A percentile compares a stretch with the other conserved stretches of the same genome.
Evolutionary conservation across 2,888 invertebrate species (phyloP).

Genomic region (Lathronympha strigana): DNA sequence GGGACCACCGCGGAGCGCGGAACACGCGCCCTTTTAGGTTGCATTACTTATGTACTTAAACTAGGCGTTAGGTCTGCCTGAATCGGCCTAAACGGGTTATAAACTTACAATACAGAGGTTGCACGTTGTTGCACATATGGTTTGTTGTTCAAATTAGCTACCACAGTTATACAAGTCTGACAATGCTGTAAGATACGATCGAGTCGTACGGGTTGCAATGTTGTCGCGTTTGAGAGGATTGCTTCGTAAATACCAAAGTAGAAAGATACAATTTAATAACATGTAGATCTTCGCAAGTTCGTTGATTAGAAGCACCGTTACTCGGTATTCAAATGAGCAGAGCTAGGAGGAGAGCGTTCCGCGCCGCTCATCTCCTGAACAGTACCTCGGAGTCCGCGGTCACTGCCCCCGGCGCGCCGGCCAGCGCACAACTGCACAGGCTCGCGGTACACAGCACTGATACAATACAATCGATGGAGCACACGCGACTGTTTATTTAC

Average conservation of each 20-base stretch:
- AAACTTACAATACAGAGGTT: not conserved
- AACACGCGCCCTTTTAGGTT: not conserved
- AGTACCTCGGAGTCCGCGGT: slow-evolving; percentile 56
- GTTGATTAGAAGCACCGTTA: slow-evolving; percentile 43
- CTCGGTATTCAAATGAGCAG: slow-evolving; percentile 43
- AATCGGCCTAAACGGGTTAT: not conserved
- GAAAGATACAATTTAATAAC: not conserved
- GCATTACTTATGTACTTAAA: no score
- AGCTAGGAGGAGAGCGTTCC: slow-evolving; percentile 36
- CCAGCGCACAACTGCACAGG: slow-evolving; percentile 42
- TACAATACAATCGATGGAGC: slow-evolving; percentile 43
- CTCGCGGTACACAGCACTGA: not conserved
- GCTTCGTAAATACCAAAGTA: not conserved
- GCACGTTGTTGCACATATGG: not conserved
- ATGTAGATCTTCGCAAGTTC: slow-evolving; percentile 8
- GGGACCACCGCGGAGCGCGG: slow-evolving; percentile 8
- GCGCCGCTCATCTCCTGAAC: slow-evolving; percentile 49
- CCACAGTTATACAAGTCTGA: no score
- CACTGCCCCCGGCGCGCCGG: slow-evolving; percentile 59
- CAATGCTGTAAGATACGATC: not conserved
- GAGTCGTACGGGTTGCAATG: not conserved
- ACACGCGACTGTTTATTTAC: slow-evolving; percentile 27
- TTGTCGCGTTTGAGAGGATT: not conserved
- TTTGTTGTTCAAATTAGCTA: not conserved
- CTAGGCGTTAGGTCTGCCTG: not conserved